Percentiles rank a stretch among this genome's conserved stretches.
Evolutionary conservation across 2,888 invertebrate species (phyloP).

Genomic region (Heteropelma amictum): DNA sequence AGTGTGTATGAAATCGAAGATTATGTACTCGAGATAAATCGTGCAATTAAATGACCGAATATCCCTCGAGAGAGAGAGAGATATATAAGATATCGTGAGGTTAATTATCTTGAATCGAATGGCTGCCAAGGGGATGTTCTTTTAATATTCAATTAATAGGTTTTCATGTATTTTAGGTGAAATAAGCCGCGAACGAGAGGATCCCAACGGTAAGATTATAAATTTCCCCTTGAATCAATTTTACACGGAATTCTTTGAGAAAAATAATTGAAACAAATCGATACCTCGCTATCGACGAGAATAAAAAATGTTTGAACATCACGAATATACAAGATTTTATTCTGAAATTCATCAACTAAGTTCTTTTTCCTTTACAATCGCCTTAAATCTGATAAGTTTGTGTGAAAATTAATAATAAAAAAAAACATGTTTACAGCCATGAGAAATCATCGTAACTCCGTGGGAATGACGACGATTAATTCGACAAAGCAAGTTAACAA

Average conservation of each 20-base stretch:
- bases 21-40: conserved; percentile 61
- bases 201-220: conserved; percentile 77
- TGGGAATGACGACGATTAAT: conserved; percentile 85
- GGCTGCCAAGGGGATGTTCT: conserved; percentile 48
- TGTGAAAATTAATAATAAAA: too few species aligned
- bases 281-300: not conserved
- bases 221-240: too few species aligned
- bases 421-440: conserved; percentile 81
- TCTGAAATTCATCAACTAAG: too few species aligned
- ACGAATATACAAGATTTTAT: too few species aligned
- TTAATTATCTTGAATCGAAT: conserved; percentile 54
- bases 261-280: not conserved
- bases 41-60: conserved; percentile 56
- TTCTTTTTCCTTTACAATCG: too few species aligned
- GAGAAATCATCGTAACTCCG: conserved; percentile 88
- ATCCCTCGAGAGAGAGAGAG: conserved; percentile 20
- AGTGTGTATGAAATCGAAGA: conserved; percentile 70
- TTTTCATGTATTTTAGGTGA: conserved; percentile 76
- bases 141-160: conserved; percentile 58
- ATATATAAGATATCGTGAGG: conserved; percentile 60
- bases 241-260: not conserved
- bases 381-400: too few species aligned
- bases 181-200: conserved; percentile 78
- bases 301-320: not conserved
- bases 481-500: conserved; percentile 93